Percentiles rank a stretch among this genome's conserved stretches.
phyloP scores from a whole-genome alignment of 1,140 invertebrate genomes.

The Heliconius himera region DNA sequence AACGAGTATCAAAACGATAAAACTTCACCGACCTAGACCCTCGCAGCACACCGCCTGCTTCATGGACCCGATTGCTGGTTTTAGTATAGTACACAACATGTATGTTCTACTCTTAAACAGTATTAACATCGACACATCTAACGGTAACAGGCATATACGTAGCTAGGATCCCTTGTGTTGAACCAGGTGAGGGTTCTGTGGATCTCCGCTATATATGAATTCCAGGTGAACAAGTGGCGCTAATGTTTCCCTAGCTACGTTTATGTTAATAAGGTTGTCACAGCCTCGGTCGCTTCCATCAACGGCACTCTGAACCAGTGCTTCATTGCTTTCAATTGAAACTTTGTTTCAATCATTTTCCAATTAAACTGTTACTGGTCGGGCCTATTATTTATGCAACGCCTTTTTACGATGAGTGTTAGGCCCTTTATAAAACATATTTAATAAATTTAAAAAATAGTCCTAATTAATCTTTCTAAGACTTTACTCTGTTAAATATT shows the following conservation, averaged over 20 bases:
- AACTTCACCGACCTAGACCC: slow-evolving; percentile 18
- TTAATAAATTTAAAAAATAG: background rate
- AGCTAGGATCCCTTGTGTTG: background rate
- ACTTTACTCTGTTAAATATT: background rate
- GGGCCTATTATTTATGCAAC: background rate
- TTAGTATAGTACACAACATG: slow-evolving; percentile 51
- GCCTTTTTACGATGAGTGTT: background rate
- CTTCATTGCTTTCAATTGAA: background rate
- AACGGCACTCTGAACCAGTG: background rate
- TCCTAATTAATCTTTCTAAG: background rate
- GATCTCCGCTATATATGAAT: background rate
- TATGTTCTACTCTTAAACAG: slow-evolving; percentile 53
- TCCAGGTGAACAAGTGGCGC: background rate
- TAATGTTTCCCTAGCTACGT: background rate
- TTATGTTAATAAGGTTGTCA: slow-evolving; percentile 34
- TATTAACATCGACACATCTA: slow-evolving; percentile 47
- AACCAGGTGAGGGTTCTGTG: background rate
- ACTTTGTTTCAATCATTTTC: background rate
- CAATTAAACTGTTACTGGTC: background rate
- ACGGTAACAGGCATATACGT: slow-evolving; percentile 26
- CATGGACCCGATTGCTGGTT: slow-evolving; percentile 51
- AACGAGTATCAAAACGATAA: slow-evolving; percentile 14
- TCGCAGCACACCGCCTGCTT: slow-evolving; percentile 29
- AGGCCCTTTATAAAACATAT: background rate
- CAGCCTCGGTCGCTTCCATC: slow-evolving; percentile 42